Conservation (phyloP, 1,140 invertebrate species). For the Drosophila prosaltans region DNA sequence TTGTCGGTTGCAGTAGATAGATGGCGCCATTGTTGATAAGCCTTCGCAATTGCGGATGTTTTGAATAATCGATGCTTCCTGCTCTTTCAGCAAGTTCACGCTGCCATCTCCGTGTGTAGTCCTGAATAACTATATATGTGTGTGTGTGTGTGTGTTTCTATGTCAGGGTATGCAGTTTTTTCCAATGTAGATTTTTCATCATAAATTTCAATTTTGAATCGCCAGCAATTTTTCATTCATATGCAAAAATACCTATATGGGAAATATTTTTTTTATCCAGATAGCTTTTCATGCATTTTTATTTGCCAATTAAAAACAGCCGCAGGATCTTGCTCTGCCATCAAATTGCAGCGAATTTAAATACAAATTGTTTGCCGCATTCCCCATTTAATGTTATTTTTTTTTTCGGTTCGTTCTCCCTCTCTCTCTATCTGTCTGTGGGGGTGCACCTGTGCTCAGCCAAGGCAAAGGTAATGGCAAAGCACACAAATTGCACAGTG, state of each 20-base stretch:
- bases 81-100: constrained; percentile 19
- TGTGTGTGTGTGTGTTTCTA: constrained; percentile 41
- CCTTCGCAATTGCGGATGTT: constrained; percentile 75
- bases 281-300: constrained; percentile 62
- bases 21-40: constrained; percentile 75
- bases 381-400: constrained; percentile 16
- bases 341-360: constrained; percentile 67
- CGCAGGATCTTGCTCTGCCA: constrained; percentile 30
- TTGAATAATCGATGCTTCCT: constrained; percentile 81
- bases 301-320: constrained; percentile 79
- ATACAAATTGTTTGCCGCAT: constrained; percentile 74
- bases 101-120: neutral
- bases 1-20: constrained; percentile 50
- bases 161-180: constrained; percentile 36
- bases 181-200: constrained; percentile 56
- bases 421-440: neutral
- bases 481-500: constrained; percentile 57
- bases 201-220: constrained; percentile 70
- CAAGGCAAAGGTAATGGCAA: constrained; percentile 5
- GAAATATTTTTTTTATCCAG: constrained; percentile 25
- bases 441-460: constrained; percentile 40
- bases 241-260: constrained; percentile 40
- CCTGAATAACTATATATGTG: constrained; percentile 9
- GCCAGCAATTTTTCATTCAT: constrained; percentile 58
- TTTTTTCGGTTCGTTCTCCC: constrained; percentile 14